These are phyloP conservation scores for Trematomus bernacchii DNA, from an alignment of 2,797 vertebrate genomes.

Conservation along the genomic window DNA sequence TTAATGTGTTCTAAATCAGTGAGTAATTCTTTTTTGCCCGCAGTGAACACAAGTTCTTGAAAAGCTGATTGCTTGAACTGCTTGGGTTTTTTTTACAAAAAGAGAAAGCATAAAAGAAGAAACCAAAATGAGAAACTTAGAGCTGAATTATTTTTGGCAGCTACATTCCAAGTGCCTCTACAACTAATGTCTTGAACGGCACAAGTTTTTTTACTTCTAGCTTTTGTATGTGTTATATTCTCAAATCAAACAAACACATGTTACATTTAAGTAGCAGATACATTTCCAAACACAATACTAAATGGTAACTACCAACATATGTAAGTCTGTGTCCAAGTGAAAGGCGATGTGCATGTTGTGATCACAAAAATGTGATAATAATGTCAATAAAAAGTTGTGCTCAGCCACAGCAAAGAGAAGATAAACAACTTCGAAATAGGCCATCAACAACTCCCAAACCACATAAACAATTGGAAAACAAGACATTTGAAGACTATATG, in stretches of 20 bases:
- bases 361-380: constrained; percentile 24
- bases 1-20: constrained; percentile 50
- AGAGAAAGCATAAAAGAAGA: constrained; percentile 22
- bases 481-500: background rate
- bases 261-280: background rate
- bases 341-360: constrained; percentile 9
- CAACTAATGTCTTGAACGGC: constrained; percentile 6
- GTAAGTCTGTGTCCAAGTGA: constrained; percentile 9
- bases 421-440: background rate
- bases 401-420: constrained; percentile 4
- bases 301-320: constrained; percentile 14
- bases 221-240: constrained; percentile 1
- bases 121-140: constrained; percentile 37
- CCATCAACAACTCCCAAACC: constrained; percentile 27
- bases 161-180: constrained; percentile 14
- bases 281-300: constrained; percentile 5
- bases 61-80: constrained; percentile 13
- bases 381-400: constrained; percentile 13
- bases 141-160: constrained; percentile 36
- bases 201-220: background rate
- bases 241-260: constrained; percentile 11
- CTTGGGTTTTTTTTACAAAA: background rate
- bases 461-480: constrained; percentile 15
- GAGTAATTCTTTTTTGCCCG: constrained; percentile 45
- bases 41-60: constrained; percentile 19